A percentile compares a stretch with the other conserved stretches of the same genome.
These are phyloP conservation scores for Pammene fasciana DNA, from an alignment of 2,888 invertebrate species.

Conservation along the genomic window DNA sequence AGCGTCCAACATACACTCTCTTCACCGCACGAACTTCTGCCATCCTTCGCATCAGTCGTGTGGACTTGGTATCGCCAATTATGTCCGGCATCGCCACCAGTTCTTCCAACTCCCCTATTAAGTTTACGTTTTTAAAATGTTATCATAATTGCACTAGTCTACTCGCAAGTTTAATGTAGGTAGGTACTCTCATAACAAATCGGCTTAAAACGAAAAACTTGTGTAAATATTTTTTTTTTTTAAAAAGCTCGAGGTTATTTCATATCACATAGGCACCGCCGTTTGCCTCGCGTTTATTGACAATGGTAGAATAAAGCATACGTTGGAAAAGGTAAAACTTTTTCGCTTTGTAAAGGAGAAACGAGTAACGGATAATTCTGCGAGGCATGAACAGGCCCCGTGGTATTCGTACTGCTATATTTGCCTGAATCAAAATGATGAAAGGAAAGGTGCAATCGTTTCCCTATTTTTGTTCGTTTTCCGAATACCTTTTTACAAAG, in stretches of 20 bases:
- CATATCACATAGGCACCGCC: slow-evolving; percentile 2
- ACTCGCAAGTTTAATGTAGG: background rate
- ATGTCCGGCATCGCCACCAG: too few species aligned
- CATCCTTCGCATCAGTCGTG: too few species aligned
- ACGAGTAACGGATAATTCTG: slow-evolving; percentile 24
- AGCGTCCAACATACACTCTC: too few species aligned
- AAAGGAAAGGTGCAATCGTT: slow-evolving; percentile 45
- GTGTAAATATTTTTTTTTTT: slow-evolving; percentile 6
- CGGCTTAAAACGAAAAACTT: background rate
- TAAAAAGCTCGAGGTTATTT: slow-evolving; percentile 12
- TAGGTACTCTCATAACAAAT: background rate
- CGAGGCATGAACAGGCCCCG: slow-evolving; percentile 25
- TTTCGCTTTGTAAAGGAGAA: slow-evolving; percentile 38
- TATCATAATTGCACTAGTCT: background rate
- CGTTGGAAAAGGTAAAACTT: slow-evolving; percentile 36
- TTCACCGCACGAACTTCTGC: too few species aligned
- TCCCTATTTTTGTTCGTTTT: slow-evolving; percentile 45
- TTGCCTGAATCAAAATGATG: slow-evolving; percentile 47
- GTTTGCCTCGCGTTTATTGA: slow-evolving; percentile 32
- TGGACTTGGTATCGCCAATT: too few species aligned
- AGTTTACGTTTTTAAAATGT: too few species aligned
- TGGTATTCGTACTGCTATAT: slow-evolving; percentile 30
- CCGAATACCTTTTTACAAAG: slow-evolving; percentile 41
- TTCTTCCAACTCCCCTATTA: too few species aligned
- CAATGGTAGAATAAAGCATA: slow-evolving; percentile 38